Percentiles rank a stretch among this genome's conserved stretches.
Evolutionary conservation across 2,797 vertebrate genomes (phyloP).

Genomic region (Picus viridis): DNA sequence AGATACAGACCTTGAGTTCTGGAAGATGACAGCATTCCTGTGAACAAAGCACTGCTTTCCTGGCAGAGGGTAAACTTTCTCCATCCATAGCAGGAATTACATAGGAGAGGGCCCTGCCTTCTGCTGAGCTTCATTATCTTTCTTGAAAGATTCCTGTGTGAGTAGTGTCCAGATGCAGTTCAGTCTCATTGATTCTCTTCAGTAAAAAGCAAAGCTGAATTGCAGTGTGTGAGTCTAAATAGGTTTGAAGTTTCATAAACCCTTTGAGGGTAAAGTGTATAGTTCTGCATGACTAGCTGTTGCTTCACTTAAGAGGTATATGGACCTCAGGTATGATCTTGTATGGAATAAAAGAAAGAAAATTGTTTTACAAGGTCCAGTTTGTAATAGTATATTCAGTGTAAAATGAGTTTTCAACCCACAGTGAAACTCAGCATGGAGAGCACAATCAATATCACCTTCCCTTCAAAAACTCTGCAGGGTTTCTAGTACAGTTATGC

Average conservation of each 20-base stretch:
- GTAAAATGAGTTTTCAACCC: conserved; percentile 2
- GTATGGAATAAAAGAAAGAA: conserved; percentile 13
- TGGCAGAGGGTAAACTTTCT: neutral
- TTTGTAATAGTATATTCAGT: neutral
- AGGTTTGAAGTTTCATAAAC: neutral
- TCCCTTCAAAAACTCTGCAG: neutral
- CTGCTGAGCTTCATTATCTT: neutral
- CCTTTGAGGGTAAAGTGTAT: neutral
- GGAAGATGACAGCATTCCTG: neutral
- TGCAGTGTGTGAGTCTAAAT: neutral
- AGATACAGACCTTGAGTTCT: neutral
- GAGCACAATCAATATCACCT: neutral
- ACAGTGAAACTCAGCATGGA: neutral
- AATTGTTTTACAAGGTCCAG: neutral
- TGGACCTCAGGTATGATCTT: neutral
- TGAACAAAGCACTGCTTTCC: neutral
- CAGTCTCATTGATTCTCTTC: neutral
- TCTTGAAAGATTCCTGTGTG: neutral
- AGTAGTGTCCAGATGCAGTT: neutral
- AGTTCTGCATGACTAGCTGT: neutral
- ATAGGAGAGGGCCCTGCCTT: neutral
- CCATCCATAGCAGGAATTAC: neutral
- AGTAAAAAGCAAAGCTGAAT: conserved; percentile 6
- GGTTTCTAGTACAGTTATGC: neutral
- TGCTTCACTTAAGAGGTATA: neutral